These are phyloP conservation scores for Columba livia DNA, from an alignment of 2,113 vertebrate genomes.

Conservation along the genomic window DNA sequence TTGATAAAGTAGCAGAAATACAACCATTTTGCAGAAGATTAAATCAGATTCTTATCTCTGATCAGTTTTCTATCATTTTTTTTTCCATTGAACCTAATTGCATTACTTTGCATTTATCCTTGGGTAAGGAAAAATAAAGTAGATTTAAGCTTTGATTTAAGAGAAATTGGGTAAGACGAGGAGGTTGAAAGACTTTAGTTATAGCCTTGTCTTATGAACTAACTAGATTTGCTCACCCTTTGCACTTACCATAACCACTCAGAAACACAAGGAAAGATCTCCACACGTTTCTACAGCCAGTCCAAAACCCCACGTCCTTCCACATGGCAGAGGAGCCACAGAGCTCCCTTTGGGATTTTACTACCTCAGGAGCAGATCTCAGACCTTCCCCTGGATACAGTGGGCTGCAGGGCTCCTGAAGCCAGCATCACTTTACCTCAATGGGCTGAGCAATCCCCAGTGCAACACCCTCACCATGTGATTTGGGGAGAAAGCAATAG, in stretches of 20 bases:
- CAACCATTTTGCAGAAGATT: not conserved
- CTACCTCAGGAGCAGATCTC: not conserved
- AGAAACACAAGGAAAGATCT: not conserved
- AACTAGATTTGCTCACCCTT: not conserved
- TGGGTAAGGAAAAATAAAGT: slow-evolving; percentile 6
- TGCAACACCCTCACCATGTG: rapidly evolving
- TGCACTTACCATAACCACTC: not conserved
- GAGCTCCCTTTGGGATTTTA: not conserved
- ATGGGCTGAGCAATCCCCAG: rapidly evolving
- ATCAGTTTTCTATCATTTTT: not conserved
- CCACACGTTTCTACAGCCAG: not conserved
- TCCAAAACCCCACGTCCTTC: not conserved
- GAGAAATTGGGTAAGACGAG: not conserved
- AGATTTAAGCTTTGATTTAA: not conserved
- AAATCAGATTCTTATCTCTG: not conserved
- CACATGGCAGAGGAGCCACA: not conserved
- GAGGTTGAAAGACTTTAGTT: not conserved
- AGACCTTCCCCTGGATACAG: not conserved
- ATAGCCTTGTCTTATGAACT: not conserved
- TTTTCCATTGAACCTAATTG: slow-evolving; percentile 31
- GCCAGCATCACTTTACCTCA: rapidly evolving
- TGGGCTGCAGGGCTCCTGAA: not conserved
- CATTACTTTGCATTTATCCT: slow-evolving; percentile 31
- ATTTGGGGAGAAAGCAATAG: not conserved
- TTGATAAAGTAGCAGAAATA: not conserved